A percentile compares a stretch with the other conserved stretches of the same genome.
Conservation (phyloP, 2,888 invertebrate genomes). For the Cerastis rubricosa region DNA sequence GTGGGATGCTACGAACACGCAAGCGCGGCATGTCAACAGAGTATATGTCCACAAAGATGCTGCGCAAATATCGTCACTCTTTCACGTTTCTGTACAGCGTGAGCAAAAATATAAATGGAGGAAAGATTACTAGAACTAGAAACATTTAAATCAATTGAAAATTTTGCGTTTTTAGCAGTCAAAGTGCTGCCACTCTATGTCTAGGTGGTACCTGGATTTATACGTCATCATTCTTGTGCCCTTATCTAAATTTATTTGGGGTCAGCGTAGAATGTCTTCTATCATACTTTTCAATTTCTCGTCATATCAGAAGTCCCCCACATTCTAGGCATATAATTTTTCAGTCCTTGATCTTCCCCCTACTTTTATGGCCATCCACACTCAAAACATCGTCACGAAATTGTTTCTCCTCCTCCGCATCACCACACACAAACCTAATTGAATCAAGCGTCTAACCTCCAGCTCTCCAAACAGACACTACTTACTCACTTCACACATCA, state of each 20-base stretch:
- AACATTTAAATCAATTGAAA: not conserved
- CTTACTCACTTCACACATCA: not conserved
- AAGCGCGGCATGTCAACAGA: constrained; percentile 34
- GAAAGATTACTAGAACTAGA: not conserved
- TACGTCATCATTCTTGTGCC: not conserved
- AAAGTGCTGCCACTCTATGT: not conserved
- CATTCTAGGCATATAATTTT: not conserved
- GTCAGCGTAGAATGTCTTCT: not conserved
- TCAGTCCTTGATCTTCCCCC: not conserved
- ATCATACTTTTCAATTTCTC: not conserved
- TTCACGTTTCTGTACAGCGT: constrained; percentile 8
- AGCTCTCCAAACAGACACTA: not conserved
- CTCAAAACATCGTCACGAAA: too few relatives aligned
- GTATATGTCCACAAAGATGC: not conserved
- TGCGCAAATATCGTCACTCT: constrained; percentile 33
- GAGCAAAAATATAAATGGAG: not conserved
- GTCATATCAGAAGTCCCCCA: not conserved
- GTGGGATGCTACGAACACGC: constrained; percentile 31
- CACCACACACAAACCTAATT: not conserved
- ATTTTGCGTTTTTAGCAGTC: not conserved
- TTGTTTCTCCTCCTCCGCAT: not conserved
- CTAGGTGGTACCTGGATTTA: not conserved
- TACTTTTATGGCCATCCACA: not conserved
- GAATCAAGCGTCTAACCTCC: not conserved
- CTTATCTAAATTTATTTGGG: not conserved